Base-by-base conservation (phyloP, 2,888 invertebrate genomes). In the Tipula lateralis region DNA sequence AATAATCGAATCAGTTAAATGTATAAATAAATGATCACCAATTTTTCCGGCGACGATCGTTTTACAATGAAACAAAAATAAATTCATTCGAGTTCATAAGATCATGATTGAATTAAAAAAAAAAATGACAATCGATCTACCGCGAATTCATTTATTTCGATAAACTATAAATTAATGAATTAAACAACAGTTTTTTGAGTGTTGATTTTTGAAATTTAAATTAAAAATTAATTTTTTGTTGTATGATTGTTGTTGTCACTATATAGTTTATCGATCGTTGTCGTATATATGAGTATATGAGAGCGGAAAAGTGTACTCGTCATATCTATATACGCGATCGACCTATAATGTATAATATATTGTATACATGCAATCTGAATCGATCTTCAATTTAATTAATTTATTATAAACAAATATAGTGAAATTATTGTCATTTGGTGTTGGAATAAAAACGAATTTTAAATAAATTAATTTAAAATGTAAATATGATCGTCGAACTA, bases 191-290 rank as follows among this genome's bases (percentile, higher is more conserved):
- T 19, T 66, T 24, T 66, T 66, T 66, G 66, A 66, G 66, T 66
- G 66, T 66, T 24, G 66, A 66, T 66, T 66, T 66, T 66, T 66
- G 66, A 66, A 66, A 24, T 66, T 66, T 66, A 66, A 66, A 66
- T 66, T 66, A 66, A 66, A 24, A 66, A 66, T 66, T 66, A 66
- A 66, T 24, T 39, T 44, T 9, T 36, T 36, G 36, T 36, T 36
- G 36, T 36, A n/a, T n/a, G n/a, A n/a, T n/a, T 66, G 66, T 19
- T 50, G 19, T 50, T 50, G 66, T 2, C 66, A 24, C 24, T 24
- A 66, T n/a, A n/a, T 50, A n/a, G 13, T 50, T 7, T 66, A 19
- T 66, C 66, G 66, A 24, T 44, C 44, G 66, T 66, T 13, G 19
- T 6, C 50, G 50, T 50, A 19, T 50, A 50, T 19, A 44, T n/a